Evolutionary conservation across 2,797 vertebrate genomes (phyloP), one percentile per base, ranked within the genome.

Genomic region (Dromococcyx pavoninus): DNA sequence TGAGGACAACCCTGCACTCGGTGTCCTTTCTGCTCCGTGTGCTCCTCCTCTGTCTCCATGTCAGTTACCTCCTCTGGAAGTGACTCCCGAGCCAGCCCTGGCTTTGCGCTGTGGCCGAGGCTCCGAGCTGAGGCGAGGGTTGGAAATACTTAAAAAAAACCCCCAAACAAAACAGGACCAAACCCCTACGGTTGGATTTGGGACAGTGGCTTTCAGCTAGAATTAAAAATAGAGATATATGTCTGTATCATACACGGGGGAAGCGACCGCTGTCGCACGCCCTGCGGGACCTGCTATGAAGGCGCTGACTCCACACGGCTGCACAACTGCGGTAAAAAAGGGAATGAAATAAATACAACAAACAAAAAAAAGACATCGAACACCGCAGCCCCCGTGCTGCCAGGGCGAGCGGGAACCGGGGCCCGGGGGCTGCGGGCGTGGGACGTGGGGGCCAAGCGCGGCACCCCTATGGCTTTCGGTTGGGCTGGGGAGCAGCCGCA

Each of bases 171-270:
- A 87, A 46, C 51, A 35, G 61, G 72, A 56, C 37, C 17, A 54
- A 91, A 41, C 27, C 64, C 54, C 60, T 78, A 39, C 13, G 4
- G 50, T 13, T 48, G 71, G 83, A 65, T 70, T 79, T 18, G 93
- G 91, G 80, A 83, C 50, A 78, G 84, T 74, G 76, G 81, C 83
- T 94, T 95, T 94, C 70, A 87, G 93, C 75, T 88, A 64, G 81
- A 93, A 95, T 95, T 97, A 94, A 97, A 98, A 98, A 95, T 95
- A 97, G n/a, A 97, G 91, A 75, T 95, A 64, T 86, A 92, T 87
- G 96, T 87, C 54, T 89, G 43, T 93, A 95, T 75, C 69, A 94
- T 97, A 97, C 89, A 97, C 96, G 96, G 86, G 92, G 93, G 95
- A 94, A 93, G 91, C 79, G 8, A 48, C 89, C 4, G 2, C 25